Evolutionary conservation across 2,113 vertebrate genomes (phyloP), one percentile per base, ranked within the genome.

Genomic region (Leptosomus discolor): DNA sequence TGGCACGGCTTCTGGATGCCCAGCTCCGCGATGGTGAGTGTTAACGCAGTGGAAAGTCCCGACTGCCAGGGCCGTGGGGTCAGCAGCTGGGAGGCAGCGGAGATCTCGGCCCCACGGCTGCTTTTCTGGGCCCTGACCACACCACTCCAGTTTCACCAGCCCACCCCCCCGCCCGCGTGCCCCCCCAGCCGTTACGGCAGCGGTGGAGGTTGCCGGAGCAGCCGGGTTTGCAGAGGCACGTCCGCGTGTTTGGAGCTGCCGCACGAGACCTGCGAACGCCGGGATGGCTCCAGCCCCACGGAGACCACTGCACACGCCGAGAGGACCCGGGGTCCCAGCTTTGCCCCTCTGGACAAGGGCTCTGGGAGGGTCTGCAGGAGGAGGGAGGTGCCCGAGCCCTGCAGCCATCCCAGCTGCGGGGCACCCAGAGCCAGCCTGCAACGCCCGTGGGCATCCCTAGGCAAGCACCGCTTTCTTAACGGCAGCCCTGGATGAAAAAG

Each of bases 391-490:
- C 60, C 70, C 2, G 3, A 45, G 41, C 34, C 29, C 46, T 17
- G 70, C 82, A 17, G 50, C 60, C 7, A 19, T 15, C 51, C 61
- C 41, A 12, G 14, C 17, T 12, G 8, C 11, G 1, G 11, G 24
- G 8, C 21, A 79, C n/a, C 70, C 48, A 7, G 11, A 27, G 56
- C 45, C 63, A 26, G 24, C 26, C 46, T 1, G 8, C 2, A 1
- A n/a, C 4, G 11, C 1, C 83, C 26, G 0, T 4, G 1, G 29
- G n/a, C 50, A 54, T 3, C 39, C 74, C 39, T 0, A 0, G n/a
- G 7, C 5, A 16, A 24, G 23, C 7, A 2, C 19, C 6, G 14
- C 69, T 53, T n/a, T 8, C 57, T 41, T 14, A 34, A 29, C 0
- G 4, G 39, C 70, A 74, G 32, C 51, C 41, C 15, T 1, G 3